Conservation (phyloP, 1,140 invertebrate genomes). For the Drosophila watanabei region DNA sequence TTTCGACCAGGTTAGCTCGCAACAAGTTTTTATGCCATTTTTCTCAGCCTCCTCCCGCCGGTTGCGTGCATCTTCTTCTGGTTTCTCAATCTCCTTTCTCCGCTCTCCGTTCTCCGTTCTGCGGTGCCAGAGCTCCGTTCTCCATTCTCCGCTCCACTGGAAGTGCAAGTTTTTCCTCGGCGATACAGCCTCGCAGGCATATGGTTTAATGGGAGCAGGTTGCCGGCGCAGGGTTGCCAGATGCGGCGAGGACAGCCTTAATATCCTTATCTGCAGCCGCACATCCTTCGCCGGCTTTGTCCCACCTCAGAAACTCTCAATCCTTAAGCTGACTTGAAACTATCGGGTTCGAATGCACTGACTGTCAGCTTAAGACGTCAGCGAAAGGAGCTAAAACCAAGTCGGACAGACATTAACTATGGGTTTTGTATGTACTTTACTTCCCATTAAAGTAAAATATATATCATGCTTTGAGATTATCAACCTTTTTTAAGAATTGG, state of each 20-base stretch:
- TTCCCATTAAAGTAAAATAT: background rate
- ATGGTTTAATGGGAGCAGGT: slow-evolving; percentile 45
- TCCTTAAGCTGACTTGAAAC: slow-evolving; percentile 21
- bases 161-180: slow-evolving; percentile 68
- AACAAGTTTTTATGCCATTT: slow-evolving; percentile 63
- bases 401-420: background rate
- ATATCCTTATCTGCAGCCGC: slow-evolving; percentile 27
- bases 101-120: slow-evolving; percentile 16
- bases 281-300: slow-evolving; percentile 30
- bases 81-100: slow-evolving; percentile 21
- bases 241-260: slow-evolving; percentile 16
- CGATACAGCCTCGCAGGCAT: slow-evolving; percentile 28
- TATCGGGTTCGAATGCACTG: slow-evolving; percentile 18
- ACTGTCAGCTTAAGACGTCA: slow-evolving; percentile 55
- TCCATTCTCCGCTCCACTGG: slow-evolving; percentile 53
- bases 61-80: slow-evolving; percentile 68
- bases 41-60: slow-evolving; percentile 30
- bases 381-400: background rate
- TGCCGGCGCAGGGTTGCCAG: slow-evolving; percentile 47
- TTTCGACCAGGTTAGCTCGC: slow-evolving; percentile 39
- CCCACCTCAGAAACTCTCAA: background rate
- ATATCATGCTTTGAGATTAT: background rate
- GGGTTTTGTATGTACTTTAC: background rate
- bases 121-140: background rate
- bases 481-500: too few relatives aligned